Evolutionary conservation across 2,888 invertebrate species (phyloP).

Genomic region (Caenorhabditis macrosperma): DNA sequence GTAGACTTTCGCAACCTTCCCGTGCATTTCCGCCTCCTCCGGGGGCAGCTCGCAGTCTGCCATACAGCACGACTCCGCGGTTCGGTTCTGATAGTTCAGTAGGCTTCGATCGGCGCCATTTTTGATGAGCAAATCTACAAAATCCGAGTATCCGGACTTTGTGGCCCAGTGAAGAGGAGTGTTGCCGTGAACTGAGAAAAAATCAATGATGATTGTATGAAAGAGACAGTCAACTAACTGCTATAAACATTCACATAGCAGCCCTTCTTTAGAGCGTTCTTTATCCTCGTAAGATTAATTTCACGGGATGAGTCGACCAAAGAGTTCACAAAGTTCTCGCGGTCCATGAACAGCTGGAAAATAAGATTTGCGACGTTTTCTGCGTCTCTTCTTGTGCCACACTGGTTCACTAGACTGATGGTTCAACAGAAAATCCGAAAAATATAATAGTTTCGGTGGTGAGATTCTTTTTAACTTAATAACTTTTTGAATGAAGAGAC

Average conservation of each 20-base stretch:
- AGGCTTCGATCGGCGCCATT: constrained; percentile 29
- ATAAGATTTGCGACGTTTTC: neutral
- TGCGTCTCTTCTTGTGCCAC: no score
- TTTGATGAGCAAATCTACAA: constrained; percentile 21
- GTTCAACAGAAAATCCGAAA: no score
- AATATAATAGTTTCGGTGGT: no score
- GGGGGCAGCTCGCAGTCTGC: neutral
- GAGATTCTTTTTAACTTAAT: no score
- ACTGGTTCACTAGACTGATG: no score
- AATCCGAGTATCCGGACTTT: neutral
- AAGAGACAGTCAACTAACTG: neutral
- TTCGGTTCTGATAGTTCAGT: constrained; percentile 4
- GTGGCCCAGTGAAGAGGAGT: constrained; percentile 22
- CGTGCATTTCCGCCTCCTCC: neutral
- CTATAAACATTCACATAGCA: constrained; percentile 13
- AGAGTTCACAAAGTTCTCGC: neutral
- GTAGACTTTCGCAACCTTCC: neutral
- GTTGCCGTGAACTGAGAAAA: constrained; percentile 22
- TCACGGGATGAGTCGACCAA: constrained; percentile 8
- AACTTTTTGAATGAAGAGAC: no score
- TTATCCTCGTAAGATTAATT: neutral
- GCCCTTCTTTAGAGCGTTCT: neutral
- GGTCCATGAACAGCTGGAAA: constrained; percentile 21
- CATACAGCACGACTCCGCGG: constrained; percentile 9
- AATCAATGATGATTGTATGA: neutral